Conservation (phyloP, 2,797 vertebrate genomes). For the Megaceryle alcyon region DNA sequence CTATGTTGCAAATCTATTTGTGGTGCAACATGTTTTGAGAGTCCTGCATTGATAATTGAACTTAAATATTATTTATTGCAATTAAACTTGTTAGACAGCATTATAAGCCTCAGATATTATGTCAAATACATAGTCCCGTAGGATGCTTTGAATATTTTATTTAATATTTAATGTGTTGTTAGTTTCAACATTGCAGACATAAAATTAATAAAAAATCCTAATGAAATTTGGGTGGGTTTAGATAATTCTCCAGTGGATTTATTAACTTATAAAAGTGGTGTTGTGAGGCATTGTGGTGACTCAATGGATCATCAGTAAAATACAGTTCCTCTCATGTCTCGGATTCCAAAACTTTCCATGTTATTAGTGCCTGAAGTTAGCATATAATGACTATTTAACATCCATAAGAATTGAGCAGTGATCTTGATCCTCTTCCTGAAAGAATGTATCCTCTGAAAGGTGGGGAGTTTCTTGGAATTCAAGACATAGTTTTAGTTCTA, state of each 20-base stretch:
- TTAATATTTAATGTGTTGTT: background rate
- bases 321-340: background rate
- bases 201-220: background rate
- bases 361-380: background rate
- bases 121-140: background rate
- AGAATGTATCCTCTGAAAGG: background rate
- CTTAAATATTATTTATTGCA: conserved; percentile 10
- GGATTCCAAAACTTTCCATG: background rate
- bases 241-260: background rate
- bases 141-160: background rate
- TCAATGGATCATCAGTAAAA: background rate
- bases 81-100: background rate
- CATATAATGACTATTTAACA: background rate
- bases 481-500: background rate
- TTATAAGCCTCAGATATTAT: background rate
- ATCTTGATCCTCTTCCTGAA: background rate
- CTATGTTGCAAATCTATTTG: background rate
- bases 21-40: background rate
- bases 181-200: background rate
- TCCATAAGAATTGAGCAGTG: background rate
- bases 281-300: background rate
- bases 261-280: background rate
- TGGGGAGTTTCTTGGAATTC: background rate
- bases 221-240: background rate
- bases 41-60: background rate